These are phyloP conservation scores for Drosophila tanythrix DNA, from an alignment of 2,888 invertebrate genomes.

Conservation along the genomic window DNA sequence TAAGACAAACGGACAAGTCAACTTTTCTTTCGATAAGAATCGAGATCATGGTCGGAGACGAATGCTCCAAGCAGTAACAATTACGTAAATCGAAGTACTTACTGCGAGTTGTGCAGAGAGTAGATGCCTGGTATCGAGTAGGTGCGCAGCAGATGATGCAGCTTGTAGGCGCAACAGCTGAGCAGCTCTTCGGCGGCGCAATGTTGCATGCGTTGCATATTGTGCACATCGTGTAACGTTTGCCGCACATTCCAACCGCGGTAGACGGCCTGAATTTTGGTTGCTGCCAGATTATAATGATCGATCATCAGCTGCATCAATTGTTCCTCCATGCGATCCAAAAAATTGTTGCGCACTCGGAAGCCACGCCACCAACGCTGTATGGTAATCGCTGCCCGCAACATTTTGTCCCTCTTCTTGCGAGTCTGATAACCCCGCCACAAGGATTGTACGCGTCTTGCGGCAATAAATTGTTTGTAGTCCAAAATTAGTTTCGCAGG, in stretches of 20 bases:
- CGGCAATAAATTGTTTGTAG: constrained; percentile 72
- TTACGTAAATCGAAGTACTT: constrained; percentile 14
- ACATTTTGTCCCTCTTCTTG: constrained; percentile 1
- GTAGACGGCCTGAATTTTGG: constrained; percentile 75
- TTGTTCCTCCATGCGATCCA: constrained; percentile 44
- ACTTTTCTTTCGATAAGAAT: background rate
- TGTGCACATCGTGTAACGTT: constrained; percentile 76
- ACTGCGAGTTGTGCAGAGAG: constrained; percentile 79
- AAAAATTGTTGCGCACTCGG: constrained; percentile 25
- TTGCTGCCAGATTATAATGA: constrained; percentile 62
- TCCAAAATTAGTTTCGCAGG: constrained; percentile 59
- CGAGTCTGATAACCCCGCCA: constrained; percentile 64
- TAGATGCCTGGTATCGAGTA: constrained; percentile 80
- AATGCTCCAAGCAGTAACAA: background rate
- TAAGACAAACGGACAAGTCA: background rate
- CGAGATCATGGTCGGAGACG: background rate
- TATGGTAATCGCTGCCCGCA: constrained; percentile 52
- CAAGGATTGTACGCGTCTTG: constrained; percentile 72
- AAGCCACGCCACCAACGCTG: constrained; percentile 82
- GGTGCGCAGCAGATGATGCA: constrained; percentile 78
- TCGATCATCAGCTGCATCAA: constrained; percentile 53
- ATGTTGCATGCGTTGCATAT: constrained; percentile 64
- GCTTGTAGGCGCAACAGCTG: constrained; percentile 74
- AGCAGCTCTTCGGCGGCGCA: constrained; percentile 79
- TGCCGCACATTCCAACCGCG: constrained; percentile 78